Evolutionary conservation across 2,797 vertebrate genomes (phyloP), one percentile per base, ranked within the genome.

Genomic region (Ispidina lecontei): DNA sequence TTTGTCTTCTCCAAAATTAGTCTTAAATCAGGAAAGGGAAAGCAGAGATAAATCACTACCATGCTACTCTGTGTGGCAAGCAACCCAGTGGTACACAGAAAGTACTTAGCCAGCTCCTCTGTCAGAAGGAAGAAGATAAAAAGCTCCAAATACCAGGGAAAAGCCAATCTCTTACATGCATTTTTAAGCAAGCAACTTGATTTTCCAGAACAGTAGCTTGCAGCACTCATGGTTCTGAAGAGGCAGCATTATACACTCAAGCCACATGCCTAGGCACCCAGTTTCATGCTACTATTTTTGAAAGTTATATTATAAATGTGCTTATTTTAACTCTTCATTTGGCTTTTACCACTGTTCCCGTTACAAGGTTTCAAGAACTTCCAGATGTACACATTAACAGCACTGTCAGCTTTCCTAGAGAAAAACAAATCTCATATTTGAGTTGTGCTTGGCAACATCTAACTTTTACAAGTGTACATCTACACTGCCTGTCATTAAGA

Each of bases 361-460:
- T 58, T 44, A 79, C 33, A 63, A 76, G 52, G 39, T 83, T 78
- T 76, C 77, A 84, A 54, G 31, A 81, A 77, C 41, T 73, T 92
- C 74, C 64, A 84, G 63, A 81, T 87, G 69, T 29, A 41, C 9
- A 1, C 23, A 69, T 77, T 90, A 81, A 60, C 74, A 87, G 44
- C 1, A 3, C 56, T 77, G 49, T 54, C 47, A 94, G n/a, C 26
- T 64, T 76, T 89, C 78, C 72, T 72, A 72, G 49, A 75, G 29
- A 64, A 90, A 91, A 92, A 56, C 44, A 85, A 92, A 41, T 58
- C 71, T 31, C 37, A 60, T 71, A 60, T 85, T 89, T 9, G 25
- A 62, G 37, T 54, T 63, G 46, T 56, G 31, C 41, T 56, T 82
- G 41, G 79, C 88, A 94, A 65, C 65, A 65, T 51, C 55, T 47